Evolutionary conservation across 2,888 invertebrate genomes (phyloP), one percentile per base, ranked within the genome.

Genomic region (Neoaliturus tenellus): DNA sequence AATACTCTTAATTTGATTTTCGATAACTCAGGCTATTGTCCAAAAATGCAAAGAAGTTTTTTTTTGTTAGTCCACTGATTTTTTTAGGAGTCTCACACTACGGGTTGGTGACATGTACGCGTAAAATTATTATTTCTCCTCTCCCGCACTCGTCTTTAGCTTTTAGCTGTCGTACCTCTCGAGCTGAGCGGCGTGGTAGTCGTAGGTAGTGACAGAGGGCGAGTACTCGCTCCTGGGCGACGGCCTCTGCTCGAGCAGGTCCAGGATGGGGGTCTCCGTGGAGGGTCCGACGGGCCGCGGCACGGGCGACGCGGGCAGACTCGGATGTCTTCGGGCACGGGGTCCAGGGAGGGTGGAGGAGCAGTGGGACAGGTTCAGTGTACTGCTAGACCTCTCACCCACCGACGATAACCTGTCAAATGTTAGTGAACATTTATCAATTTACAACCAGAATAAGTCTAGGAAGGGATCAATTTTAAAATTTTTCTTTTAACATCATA

Each of bases 181-280:
- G 85, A 96, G 90, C 89, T 96, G 96, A 20, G 95, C 95, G 0
- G 96, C 95, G 89, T 96, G 94, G 88, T 95, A 95, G 89, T 96
- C 96, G 89, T 95, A 96, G 23, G 93, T 92, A 69, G 92, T 92
- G 69, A 93, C 93, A 84, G 93, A 85, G 31, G 87, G 84, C 31
- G 84, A 86, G 75, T 85, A 85, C 62, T 82, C 85, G 33, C 86
- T 78, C 67, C 86, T 35, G 62, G 62, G 28, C 10, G 62, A 62
- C 14, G 62, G 62, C 20, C 81, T 28, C 33, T 67, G 84, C 80
- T 87, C 86, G 25, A 88, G 85, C 0, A 87, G 85, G 31, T 88
- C 93, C 71, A 94, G 90, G 62, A 94, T 91, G 0, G 94, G 94
- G 31, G 94, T 94, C 71, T 93, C 93, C 85, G 92, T 92, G 84